phyloP scores from a whole-genome alignment of 2,888 invertebrate species.

The Octonoba sinensis region DNA sequence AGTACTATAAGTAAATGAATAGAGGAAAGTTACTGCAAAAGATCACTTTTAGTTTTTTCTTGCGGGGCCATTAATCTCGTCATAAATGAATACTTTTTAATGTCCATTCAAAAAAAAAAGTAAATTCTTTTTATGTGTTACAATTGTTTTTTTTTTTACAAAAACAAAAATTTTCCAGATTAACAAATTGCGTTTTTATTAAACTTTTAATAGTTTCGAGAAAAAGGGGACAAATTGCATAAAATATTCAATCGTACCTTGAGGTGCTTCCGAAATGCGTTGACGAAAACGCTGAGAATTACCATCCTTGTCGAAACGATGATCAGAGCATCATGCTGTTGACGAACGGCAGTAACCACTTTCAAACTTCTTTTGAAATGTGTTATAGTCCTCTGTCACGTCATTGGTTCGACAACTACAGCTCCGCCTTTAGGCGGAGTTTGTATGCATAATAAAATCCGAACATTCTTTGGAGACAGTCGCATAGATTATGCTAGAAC shows the following conservation, averaged over 20 bases:
- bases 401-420: background rate
- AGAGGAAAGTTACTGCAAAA: no score
- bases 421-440: slow-evolving; percentile 7
- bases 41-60: no score
- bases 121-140: no score
- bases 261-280: slow-evolving; percentile 51
- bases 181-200: background rate
- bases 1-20: no score
- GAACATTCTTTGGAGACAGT: no score
- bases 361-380: background rate
- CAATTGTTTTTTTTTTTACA: no score
- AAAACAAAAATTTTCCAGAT: no score
- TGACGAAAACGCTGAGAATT: slow-evolving; percentile 39
- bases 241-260: slow-evolving; percentile 19
- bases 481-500: no score
- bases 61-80: no score
- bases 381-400: background rate
- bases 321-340: no score
- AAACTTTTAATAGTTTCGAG: background rate
- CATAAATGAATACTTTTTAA: no score
- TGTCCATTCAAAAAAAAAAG: no score
- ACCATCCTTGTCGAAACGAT: slow-evolving; percentile 37
- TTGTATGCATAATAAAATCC: background rate
- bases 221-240: background rate
- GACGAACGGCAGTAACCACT: background rate